These are phyloP conservation scores for Tridacna gigas DNA, from an alignment of 2,888 invertebrate genomes.

Conservation along the genomic window DNA sequence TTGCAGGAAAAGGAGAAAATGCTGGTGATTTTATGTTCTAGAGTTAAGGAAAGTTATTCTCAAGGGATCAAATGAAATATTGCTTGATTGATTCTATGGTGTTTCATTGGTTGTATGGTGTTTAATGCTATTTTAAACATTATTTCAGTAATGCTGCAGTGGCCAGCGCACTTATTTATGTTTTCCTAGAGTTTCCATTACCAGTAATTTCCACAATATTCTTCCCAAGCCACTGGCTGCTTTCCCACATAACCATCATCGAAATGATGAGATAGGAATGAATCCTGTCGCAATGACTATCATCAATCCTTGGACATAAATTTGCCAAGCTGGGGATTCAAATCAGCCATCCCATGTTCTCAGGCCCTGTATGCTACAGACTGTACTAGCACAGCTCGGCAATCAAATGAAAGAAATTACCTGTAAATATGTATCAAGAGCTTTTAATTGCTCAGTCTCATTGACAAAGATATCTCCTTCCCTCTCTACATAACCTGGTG, in stretches of 20 bases:
- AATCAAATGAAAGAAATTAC: slow-evolving; percentile 39
- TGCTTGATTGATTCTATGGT: too few species aligned
- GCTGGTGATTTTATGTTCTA: too few species aligned
- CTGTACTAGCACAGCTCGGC: too few species aligned
- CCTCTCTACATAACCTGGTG: slow-evolving; percentile 63
- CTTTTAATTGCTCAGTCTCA: slow-evolving; percentile 70
- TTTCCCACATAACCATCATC: neutral
- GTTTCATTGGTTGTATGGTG: neutral
- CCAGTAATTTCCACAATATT: neutral
- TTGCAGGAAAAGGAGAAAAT: too few species aligned
- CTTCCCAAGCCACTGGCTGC: neutral
- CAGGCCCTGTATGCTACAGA: too few species aligned
- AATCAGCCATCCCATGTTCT: neutral
- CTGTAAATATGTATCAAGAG: slow-evolving; percentile 73
- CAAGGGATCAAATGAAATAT: too few species aligned
- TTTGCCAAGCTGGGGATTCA: neutral
- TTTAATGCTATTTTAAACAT: neutral
- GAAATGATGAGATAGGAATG: neutral
- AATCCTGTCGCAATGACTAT: neutral
- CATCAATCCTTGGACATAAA: neutral
- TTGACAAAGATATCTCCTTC: slow-evolving; percentile 71
- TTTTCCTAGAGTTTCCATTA: neutral
- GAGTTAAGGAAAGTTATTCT: too few species aligned
- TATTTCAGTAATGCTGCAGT: neutral
- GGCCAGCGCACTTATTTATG: neutral